These are phyloP conservation scores for Erythrocercus mccallii DNA, from an alignment of 2,113 vertebrate genomes.

Conservation along the genomic window DNA sequence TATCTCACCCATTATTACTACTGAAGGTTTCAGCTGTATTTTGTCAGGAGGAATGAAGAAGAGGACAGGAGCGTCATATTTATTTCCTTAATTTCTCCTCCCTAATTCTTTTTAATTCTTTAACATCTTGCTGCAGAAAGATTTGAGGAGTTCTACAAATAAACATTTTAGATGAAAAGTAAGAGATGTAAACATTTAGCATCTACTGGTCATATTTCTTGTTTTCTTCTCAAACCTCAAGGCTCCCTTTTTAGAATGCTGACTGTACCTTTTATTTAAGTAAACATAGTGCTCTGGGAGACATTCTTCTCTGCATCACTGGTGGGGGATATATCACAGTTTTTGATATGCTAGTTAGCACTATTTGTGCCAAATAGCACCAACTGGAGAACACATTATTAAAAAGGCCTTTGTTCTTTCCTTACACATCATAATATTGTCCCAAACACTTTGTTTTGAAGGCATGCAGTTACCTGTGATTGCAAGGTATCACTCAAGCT, in stretches of 20 bases:
- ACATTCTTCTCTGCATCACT: neutral
- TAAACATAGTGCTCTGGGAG: neutral
- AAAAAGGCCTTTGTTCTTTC: neutral
- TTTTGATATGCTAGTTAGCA: neutral
- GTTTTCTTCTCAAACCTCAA: neutral
- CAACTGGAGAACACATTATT: neutral
- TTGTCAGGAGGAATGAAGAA: neutral
- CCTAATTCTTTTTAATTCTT: neutral
- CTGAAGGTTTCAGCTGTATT: neutral
- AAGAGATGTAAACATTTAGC: neutral
- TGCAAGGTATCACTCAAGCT: neutral
- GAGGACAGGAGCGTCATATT: neutral
- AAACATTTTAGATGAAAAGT: neutral
- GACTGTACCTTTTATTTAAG: neutral
- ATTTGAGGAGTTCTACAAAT: neutral
- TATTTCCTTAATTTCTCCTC: neutral
- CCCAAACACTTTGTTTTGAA: neutral
- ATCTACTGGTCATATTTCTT: neutral
- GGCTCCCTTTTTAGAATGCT: neutral
- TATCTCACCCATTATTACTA: neutral
- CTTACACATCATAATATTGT: neutral
- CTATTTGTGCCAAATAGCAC: neutral
- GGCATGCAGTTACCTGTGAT: neutral
- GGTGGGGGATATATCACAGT: neutral
- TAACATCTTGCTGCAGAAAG: neutral